These are phyloP conservation scores for Schlechtendalia chinensis DNA, from an alignment of 1,140 invertebrate species.

Conservation along the genomic window DNA sequence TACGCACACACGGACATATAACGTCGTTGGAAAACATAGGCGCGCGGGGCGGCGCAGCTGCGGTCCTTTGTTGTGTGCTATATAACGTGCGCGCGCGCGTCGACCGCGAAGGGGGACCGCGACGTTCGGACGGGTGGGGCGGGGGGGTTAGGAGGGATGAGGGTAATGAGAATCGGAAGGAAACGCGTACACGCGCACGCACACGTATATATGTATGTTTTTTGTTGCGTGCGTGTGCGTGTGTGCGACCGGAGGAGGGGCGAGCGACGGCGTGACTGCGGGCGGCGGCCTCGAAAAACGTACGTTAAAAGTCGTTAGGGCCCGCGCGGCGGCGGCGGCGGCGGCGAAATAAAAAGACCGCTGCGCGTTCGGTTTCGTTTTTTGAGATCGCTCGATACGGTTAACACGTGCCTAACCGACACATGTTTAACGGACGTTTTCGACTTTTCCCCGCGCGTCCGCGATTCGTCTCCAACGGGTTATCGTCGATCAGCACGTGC, in stretches of 20 bases:
- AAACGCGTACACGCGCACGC: neutral
- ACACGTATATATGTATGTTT: neutral
- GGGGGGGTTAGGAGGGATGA: neutral
- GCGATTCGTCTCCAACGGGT: too few species aligned
- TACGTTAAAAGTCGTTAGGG: slow-evolving; percentile 32
- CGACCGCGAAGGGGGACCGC: neutral
- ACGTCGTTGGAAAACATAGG: slow-evolving; percentile 24
- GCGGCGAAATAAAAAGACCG: too few species aligned
- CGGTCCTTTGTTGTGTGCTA: slow-evolving; percentile 10
- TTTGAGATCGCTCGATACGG: too few species aligned
- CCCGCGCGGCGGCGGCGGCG: neutral
- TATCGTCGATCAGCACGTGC: too few species aligned
- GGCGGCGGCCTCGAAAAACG: neutral
- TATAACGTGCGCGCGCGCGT: neutral
- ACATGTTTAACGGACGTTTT: too few species aligned
- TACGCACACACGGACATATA: neutral
- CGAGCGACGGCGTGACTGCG: neutral
- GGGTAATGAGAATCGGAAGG: slow-evolving; percentile 35
- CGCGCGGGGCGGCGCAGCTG: neutral
- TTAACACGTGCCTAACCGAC: too few species aligned
- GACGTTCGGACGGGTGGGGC: neutral
- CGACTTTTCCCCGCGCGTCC: too few species aligned
- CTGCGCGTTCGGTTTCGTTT: too few species aligned
- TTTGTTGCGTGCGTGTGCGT: too few species aligned
- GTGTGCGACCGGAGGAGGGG: neutral